Percentiles rank a stretch among this genome's conserved stretches.
phyloP scores from a whole-genome alignment of 1,140 invertebrate genomes.

The Phthorimaea operculella region DNA sequence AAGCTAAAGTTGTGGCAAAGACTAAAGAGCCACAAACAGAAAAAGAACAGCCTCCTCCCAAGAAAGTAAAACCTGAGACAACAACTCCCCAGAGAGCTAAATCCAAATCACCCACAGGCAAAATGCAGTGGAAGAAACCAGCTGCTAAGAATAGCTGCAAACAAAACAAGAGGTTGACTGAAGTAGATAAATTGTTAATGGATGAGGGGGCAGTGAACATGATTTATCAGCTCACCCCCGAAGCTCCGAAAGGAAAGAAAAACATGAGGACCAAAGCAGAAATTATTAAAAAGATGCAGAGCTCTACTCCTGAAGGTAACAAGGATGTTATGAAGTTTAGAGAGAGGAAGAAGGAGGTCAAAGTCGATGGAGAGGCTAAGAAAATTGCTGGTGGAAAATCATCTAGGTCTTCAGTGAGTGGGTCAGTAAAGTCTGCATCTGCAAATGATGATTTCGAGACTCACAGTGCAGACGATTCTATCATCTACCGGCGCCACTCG shows the following conservation, averaged over 20 bases:
- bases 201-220: conserved; percentile 89
- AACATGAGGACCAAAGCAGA: conserved; percentile 63
- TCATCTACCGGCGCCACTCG: conserved; percentile 82
- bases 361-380: conserved; percentile 59
- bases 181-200: conserved; percentile 81
- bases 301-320: conserved; percentile 62
- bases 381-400: conserved; percentile 51
- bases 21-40: conserved; percentile 31
- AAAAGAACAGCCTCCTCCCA: conserved; percentile 32
- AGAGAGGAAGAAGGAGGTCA: conserved; percentile 55
- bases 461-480: conserved; percentile 77
- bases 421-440: conserved; percentile 63
- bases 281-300: conserved; percentile 70
- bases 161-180: conserved; percentile 72
- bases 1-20: conserved; percentile 39
- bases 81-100: conserved; percentile 29
- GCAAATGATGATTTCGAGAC: conserved; percentile 70
- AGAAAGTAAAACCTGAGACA: conserved; percentile 45
- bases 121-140: conserved; percentile 59
- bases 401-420: conserved; percentile 43
- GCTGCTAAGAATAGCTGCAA: conserved; percentile 47
- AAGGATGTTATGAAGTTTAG: conserved; percentile 59
- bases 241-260: conserved; percentile 61
- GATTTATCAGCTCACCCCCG: conserved; percentile 76
- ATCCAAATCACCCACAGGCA: conserved; percentile 47